These are phyloP conservation scores for Volucella inflata DNA, from an alignment of 2,888 invertebrate genomes.

Conservation along the genomic window DNA sequence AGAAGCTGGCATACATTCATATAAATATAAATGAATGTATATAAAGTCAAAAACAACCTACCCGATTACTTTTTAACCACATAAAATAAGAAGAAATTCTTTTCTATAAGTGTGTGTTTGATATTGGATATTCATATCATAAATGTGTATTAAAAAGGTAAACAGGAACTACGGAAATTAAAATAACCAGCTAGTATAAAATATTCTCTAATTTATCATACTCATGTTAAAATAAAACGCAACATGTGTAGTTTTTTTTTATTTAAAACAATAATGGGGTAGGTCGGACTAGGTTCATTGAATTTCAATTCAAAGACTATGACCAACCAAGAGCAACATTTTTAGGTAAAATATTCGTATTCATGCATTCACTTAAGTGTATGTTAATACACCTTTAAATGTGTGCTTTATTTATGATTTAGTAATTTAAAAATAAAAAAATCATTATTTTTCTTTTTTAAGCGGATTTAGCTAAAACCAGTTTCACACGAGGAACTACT, in stretches of 20 bases:
- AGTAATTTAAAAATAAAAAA: constrained; percentile 14
- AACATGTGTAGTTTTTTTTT: constrained; percentile 9
- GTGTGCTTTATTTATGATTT: too few relatives aligned
- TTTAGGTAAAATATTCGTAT: not conserved
- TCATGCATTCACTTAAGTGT: not conserved
- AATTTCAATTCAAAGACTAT: not conserved
- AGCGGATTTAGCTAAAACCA: constrained; percentile 47
- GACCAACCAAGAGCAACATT: not conserved
- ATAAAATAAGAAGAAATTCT: constrained; percentile 34
- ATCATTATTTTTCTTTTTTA: constrained; percentile 17
- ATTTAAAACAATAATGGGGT: constrained; percentile 50
- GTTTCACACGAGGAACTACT: constrained; percentile 21
- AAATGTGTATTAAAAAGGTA: constrained; percentile 45
- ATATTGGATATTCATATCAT: constrained; percentile 32
- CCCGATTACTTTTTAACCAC: constrained; percentile 51
- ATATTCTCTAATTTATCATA: constrained; percentile 28
- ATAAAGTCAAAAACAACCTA: constrained; percentile 29
- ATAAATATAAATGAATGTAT: not conserved
- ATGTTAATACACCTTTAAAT: not conserved
- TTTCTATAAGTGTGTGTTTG: constrained; percentile 8
- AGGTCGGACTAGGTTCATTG: constrained; percentile 56
- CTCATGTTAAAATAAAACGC: constrained; percentile 9
- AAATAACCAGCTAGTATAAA: constrained; percentile 30
- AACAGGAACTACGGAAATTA: constrained; percentile 42
- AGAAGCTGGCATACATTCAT: constrained; percentile 6